A percentile compares a stretch with the other conserved stretches of the same genome.
Conservation (phyloP, 1,140 invertebrate genomes). For the Lutraria rhynchaena region DNA sequence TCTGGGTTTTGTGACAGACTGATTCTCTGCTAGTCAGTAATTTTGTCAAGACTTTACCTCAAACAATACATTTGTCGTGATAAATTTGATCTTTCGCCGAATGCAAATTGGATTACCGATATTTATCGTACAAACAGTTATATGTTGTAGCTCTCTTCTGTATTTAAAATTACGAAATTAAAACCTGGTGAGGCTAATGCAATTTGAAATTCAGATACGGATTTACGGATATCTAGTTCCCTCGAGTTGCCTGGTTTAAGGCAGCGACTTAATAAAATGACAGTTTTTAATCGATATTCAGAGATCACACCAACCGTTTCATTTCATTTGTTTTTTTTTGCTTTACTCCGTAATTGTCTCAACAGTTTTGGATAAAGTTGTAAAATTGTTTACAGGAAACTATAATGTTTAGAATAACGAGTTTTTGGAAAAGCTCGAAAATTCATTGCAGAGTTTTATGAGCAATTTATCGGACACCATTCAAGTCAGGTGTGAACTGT, state of each 20-base stretch:
- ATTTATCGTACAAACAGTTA: background rate
- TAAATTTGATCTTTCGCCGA: background rate
- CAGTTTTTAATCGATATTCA: slow-evolving; percentile 37
- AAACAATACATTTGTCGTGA: no score
- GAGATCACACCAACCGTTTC: background rate
- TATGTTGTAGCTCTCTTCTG: background rate
- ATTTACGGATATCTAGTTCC: slow-evolving; percentile 20
- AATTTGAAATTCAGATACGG: slow-evolving; percentile 32
- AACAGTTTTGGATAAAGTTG: no score
- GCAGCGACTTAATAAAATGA: slow-evolving; percentile 20
- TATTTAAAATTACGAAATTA: slow-evolving; percentile 15
- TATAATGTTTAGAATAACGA: no score
- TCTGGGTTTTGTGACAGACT: no score
- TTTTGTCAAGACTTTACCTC: no score
- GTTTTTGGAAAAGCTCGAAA: no score
- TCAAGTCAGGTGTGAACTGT: no score
- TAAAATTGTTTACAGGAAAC: no score
- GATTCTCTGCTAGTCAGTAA: no score
- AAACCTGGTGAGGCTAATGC: background rate
- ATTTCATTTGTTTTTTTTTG: background rate
- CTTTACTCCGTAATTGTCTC: background rate
- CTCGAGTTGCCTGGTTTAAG: slow-evolving; percentile 25
- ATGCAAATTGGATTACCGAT: background rate
- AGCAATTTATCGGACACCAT: no score
- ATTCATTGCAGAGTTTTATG: no score